Evolutionary conservation across 2,888 invertebrate genomes (phyloP).

Genomic region (Papilio demoleus): DNA sequence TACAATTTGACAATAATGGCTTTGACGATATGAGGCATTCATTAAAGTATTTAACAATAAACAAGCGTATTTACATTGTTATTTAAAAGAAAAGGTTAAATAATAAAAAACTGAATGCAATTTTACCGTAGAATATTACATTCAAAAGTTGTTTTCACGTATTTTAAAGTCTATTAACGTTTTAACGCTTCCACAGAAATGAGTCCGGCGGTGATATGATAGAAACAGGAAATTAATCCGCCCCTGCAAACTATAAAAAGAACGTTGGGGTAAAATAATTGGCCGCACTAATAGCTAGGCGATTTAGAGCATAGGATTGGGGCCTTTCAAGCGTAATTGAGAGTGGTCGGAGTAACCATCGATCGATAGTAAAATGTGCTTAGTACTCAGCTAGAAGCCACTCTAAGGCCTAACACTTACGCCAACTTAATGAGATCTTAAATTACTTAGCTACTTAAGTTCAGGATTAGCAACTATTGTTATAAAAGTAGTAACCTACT

Average conservation of each 20-base stretch:
- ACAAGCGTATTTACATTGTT: no score
- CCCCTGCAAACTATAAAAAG: slow-evolving; percentile 24
- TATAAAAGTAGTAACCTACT: background rate
- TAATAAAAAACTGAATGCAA: background rate
- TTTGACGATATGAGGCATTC: no score
- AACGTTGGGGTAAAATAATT: slow-evolving; percentile 31
- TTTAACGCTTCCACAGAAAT: slow-evolving; percentile 9
- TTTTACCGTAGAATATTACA: background rate
- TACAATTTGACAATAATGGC: no score
- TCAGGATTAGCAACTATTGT: no score
- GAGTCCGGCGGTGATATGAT: slow-evolving; percentile 7
- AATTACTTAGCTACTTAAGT: background rate
- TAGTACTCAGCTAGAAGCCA: slow-evolving; percentile 18
- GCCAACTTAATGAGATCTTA: slow-evolving; percentile 8
- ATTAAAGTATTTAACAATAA: no score
- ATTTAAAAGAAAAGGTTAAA: no score
- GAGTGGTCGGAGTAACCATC: slow-evolving; percentile 27
- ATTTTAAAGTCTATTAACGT: slow-evolving; percentile 10
- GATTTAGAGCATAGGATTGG: slow-evolving; percentile 32
- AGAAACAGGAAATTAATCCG: slow-evolving; percentile 22
- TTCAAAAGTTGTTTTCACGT: background rate
- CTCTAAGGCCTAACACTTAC: slow-evolving; percentile 17
- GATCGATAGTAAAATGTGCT: slow-evolving; percentile 15
- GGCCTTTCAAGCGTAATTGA: slow-evolving; percentile 37
- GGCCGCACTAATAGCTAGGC: slow-evolving; percentile 33